Evolutionary conservation across 2,113 vertebrate genomes (phyloP).

Genomic region (Aphyosemion australe): DNA sequence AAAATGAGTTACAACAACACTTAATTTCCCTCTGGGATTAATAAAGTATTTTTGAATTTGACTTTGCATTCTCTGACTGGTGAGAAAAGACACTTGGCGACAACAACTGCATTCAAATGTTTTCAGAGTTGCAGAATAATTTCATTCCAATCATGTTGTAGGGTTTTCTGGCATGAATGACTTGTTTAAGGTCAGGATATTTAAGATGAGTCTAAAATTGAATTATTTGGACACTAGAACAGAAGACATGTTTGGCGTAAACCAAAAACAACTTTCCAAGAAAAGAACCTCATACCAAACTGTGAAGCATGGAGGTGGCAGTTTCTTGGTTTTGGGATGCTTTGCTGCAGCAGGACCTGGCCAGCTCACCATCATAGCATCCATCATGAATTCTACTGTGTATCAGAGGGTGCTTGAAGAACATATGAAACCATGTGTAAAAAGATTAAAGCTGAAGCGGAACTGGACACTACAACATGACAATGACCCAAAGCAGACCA

Average conservation of each 20-base stretch:
- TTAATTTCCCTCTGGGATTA: too few species aligned
- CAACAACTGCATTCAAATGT: too few species aligned
- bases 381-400: background rate
- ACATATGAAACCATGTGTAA: background rate
- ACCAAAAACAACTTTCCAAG: background rate
- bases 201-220: background rate
- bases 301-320: too few species aligned
- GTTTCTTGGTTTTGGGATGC: too few species aligned
- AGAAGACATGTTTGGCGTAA: background rate
- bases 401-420: background rate
- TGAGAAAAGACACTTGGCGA: too few species aligned
- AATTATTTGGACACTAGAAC: background rate
- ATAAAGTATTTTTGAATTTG: too few species aligned
- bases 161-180: too few species aligned
- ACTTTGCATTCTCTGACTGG: too few species aligned
- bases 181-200: too few species aligned
- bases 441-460: background rate
- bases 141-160: too few species aligned
- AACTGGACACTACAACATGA: background rate
- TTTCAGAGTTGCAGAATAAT: too few species aligned
- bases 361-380: background rate
- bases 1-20: too few species aligned
- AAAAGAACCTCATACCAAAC: background rate
- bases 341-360: background rate
- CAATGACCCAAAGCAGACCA: background rate